phyloP scores from a whole-genome alignment of 2,888 invertebrate species.

The Eretmocerus hayati region DNA sequence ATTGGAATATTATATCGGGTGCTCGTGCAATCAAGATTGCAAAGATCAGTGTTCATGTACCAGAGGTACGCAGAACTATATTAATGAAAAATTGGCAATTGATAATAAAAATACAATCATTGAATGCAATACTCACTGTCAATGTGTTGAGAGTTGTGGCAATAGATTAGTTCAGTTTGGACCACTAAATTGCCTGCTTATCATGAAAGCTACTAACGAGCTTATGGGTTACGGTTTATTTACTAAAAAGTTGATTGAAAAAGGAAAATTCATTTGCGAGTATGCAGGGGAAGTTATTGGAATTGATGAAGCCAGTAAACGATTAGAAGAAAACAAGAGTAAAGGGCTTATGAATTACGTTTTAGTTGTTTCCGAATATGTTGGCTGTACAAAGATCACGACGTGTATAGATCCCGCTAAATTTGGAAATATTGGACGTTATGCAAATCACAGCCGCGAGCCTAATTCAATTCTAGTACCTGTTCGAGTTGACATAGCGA shows the following conservation, averaged over 20 bases:
- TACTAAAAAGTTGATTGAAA: slow-evolving; percentile 51
- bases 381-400: slow-evolving; percentile 40
- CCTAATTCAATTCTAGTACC: slow-evolving; percentile 73
- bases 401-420: slow-evolving; percentile 74
- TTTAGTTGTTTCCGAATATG: slow-evolving; percentile 70
- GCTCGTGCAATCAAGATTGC: slow-evolving; percentile 29
- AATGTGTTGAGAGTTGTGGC: slow-evolving; percentile 54
- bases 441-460: slow-evolving; percentile 83
- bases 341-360: slow-evolving; percentile 68
- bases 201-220: slow-evolving; percentile 38
- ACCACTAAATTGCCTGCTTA: slow-evolving; percentile 58
- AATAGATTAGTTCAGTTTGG: slow-evolving; percentile 70
- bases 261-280: slow-evolving; percentile 77
- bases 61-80: slow-evolving; percentile 33
- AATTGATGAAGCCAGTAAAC: slow-evolving; percentile 56
- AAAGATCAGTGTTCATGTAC: slow-evolving; percentile 32
- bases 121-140: slow-evolving; percentile 62
- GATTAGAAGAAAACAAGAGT: slow-evolving; percentile 50
- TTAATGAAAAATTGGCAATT: slow-evolving; percentile 28
- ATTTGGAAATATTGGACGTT: slow-evolving; percentile 85
- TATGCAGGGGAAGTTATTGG: slow-evolving; percentile 85
- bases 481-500: slow-evolving; percentile 61
- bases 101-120: slow-evolving; percentile 48
- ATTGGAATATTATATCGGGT: slow-evolving; percentile 36
- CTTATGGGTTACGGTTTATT: slow-evolving; percentile 65